These are phyloP conservation scores for Platysteira castanea DNA, from an alignment of 2,113 vertebrate species.

Conservation along the genomic window DNA sequence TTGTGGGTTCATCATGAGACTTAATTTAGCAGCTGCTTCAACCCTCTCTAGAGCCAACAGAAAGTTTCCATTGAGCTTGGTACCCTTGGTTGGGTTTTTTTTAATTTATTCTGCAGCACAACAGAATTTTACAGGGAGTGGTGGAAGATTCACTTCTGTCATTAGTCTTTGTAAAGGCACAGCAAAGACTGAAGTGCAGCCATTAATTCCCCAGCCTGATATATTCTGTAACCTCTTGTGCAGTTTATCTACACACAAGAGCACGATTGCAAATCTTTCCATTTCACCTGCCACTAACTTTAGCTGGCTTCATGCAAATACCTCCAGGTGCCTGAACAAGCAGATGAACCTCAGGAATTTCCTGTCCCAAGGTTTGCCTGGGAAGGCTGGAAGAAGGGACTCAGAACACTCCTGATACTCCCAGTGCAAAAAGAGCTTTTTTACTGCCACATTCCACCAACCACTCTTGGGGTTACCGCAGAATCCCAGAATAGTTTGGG, in stretches of 20 bases:
- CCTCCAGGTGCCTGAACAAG: not conserved
- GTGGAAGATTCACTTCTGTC: not conserved
- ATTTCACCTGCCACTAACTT: not conserved
- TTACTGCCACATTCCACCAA: not conserved
- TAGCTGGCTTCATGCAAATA: not conserved
- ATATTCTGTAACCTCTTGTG: not conserved
- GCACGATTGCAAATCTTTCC: not conserved
- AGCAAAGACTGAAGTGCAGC: not conserved
- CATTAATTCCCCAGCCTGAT: not conserved
- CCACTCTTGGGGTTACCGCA: not conserved
- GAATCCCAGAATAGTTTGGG: not conserved
- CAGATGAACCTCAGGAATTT: not conserved
- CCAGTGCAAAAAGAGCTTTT: not conserved
- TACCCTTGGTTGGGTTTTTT: not conserved
- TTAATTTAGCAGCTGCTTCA: not conserved
- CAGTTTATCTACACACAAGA: not conserved
- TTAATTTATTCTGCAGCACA: constrained; percentile 22
- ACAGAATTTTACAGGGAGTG: not conserved
- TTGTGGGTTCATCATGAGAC: not conserved
- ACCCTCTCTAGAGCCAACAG: not conserved
- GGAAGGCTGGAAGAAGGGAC: not conserved
- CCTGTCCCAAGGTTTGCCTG: no score
- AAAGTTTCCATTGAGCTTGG: not conserved
- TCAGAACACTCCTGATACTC: not conserved
- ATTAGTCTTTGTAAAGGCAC: not conserved